A percentile compares a stretch with the other conserved stretches of the same genome.
These are phyloP conservation scores for Drymodes brunneopygia DNA, from an alignment of 2,113 vertebrate species.

Conservation along the genomic window DNA sequence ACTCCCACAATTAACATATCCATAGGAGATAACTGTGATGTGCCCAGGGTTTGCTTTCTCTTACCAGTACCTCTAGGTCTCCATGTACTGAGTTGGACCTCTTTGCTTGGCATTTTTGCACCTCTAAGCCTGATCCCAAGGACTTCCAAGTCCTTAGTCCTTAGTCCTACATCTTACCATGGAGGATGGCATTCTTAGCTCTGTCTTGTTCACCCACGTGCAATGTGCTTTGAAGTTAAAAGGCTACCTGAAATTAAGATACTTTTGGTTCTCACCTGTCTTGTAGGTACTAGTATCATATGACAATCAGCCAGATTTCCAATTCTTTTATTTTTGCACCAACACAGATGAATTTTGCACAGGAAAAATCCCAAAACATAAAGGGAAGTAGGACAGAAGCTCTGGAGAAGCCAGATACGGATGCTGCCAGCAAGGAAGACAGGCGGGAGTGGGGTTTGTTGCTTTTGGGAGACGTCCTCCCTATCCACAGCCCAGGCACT, in stretches of 20 bases:
- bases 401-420: not conserved
- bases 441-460: not conserved
- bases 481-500: not conserved
- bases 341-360: not conserved
- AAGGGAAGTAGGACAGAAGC: not conserved
- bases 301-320: not conserved
- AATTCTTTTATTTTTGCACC: not conserved
- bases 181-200: not conserved
- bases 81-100: not conserved
- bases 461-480: not conserved
- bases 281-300: not conserved
- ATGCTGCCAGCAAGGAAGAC: not conserved
- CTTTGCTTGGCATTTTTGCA: not conserved
- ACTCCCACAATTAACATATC: not conserved
- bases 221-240: not conserved
- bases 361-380: not conserved
- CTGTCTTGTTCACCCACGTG: not conserved
- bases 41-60: not conserved
- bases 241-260: not conserved
- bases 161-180: fast-evolving
- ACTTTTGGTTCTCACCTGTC: not conserved
- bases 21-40: not conserved
- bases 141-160: not conserved
- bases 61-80: not conserved
- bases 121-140: not conserved